phyloP scores from a whole-genome alignment of 2,797 vertebrate species.

The Coracias cyanogaster region DNA sequence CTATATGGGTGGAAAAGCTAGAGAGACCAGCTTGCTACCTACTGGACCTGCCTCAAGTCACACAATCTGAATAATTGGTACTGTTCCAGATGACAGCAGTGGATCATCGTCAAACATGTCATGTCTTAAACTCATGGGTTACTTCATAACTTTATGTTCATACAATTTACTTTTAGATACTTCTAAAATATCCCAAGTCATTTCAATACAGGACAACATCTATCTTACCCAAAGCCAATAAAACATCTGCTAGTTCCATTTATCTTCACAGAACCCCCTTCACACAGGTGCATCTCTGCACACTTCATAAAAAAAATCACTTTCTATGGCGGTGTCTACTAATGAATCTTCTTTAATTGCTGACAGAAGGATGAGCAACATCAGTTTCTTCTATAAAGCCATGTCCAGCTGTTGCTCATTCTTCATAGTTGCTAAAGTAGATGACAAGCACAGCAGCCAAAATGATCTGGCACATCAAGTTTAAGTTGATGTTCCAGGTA shows the following conservation, averaged over 20 bases:
- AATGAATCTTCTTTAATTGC: conserved; percentile 41
- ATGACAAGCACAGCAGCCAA: not conserved
- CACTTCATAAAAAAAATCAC: not conserved
- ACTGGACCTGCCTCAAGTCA: not conserved
- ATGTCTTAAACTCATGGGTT: not conserved
- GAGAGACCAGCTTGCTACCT: not conserved
- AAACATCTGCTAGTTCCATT: not conserved
- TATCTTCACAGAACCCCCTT: conserved; percentile 9
- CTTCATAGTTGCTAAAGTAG: not conserved
- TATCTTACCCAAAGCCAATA: not conserved
- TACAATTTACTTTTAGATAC: conserved; percentile 1
- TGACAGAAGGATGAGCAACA: not conserved
- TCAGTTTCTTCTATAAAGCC: not conserved
- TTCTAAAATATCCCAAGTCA: not conserved
- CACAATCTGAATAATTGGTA: not conserved
- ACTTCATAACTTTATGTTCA: not conserved
- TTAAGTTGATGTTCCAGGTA: not conserved
- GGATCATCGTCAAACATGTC: not conserved
- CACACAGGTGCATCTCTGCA: not conserved
- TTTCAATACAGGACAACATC: conserved; percentile 16
- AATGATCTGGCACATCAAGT: not conserved
- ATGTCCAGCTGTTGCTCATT: conserved; percentile 10
- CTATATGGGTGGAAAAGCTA: not conserved
- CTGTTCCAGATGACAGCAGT: not conserved
- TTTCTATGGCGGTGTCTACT: not conserved